Conservation (phyloP, 2,113 vertebrate species). For the Podarcis muralis region DNA sequence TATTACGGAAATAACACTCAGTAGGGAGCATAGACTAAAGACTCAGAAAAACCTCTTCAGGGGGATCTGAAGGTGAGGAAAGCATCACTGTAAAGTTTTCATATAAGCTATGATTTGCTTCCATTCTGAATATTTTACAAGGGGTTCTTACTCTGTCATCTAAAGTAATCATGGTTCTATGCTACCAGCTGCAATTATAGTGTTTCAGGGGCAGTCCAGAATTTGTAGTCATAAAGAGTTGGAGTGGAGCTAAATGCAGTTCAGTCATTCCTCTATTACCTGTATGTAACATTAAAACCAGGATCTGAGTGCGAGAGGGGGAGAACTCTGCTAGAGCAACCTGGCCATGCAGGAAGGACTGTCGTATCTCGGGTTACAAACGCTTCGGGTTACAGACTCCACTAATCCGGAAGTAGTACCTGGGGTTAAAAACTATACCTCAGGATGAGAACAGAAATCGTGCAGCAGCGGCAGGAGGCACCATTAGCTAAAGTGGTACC, state of each 20-base stretch:
- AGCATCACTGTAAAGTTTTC: not conserved
- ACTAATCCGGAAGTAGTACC: too few relatives aligned
- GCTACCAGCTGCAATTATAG: not conserved
- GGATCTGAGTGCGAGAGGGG: not conserved
- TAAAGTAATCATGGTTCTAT: not conserved
- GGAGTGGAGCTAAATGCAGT: not conserved
- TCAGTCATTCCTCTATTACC: not conserved
- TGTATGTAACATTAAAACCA: not conserved
- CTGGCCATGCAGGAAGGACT: not conserved
- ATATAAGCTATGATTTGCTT: not conserved
- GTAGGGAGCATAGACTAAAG: too few relatives aligned
- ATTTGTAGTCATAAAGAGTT: not conserved
- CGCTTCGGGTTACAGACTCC: too few relatives aligned
- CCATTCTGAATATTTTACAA: not conserved
- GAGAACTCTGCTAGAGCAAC: not conserved
- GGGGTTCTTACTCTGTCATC: not conserved
- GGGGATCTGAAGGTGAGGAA: not conserved
- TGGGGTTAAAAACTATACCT: too few relatives aligned
- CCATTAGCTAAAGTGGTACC: too few relatives aligned
- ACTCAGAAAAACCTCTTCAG: not conserved
- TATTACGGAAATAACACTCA: not conserved
- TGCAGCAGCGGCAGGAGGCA: too few relatives aligned
- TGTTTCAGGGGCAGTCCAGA: not conserved
- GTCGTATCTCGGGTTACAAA: too few relatives aligned
- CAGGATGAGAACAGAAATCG: too few relatives aligned